phyloP scores from a whole-genome alignment of 2,888 invertebrate genomes.

The Ethmia dodecea region DNA sequence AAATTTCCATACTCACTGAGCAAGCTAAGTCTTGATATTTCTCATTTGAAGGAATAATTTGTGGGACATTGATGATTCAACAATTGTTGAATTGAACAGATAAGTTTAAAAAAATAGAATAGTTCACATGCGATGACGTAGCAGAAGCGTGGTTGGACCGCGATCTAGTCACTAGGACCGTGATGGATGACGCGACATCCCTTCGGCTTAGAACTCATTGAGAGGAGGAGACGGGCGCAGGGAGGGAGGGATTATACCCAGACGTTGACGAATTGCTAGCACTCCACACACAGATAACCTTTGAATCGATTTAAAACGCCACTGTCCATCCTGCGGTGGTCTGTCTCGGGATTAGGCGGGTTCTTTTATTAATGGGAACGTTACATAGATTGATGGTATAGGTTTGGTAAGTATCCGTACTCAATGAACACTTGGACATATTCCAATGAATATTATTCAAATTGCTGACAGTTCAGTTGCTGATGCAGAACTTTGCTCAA shows the following conservation, averaged over 20 bases:
- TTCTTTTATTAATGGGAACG: slow-evolving; percentile 3
- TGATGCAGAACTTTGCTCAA: too few relatives aligned
- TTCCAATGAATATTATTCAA: too few relatives aligned
- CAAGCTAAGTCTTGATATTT: too few relatives aligned
- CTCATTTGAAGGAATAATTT: too few relatives aligned
- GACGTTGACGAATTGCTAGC: slow-evolving; percentile 71
- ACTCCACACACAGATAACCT: slow-evolving; percentile 60
- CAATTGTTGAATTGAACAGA: too few relatives aligned
- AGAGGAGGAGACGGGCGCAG: slow-evolving; percentile 23
- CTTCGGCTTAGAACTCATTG: slow-evolving; percentile 67
- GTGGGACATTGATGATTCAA: too few relatives aligned
- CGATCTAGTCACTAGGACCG: slow-evolving; percentile 36
- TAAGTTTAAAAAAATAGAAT: too few relatives aligned
- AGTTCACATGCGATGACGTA: slow-evolving; percentile 42
- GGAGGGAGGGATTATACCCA: slow-evolving; percentile 57
- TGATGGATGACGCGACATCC: slow-evolving; percentile 69
- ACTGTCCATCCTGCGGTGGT: slow-evolving; percentile 32
- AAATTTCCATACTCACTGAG: too few relatives aligned
- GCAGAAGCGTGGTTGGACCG: slow-evolving; percentile 33
- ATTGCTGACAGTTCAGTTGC: too few relatives aligned
- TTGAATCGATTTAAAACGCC: slow-evolving; percentile 68
- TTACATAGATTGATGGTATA: neutral
- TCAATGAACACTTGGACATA: too few relatives aligned
- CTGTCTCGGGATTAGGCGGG: slow-evolving; percentile 31
- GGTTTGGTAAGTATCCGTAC: too few relatives aligned